phyloP scores from a whole-genome alignment of 1,140 invertebrate species.

The Drosophila lini region DNA sequence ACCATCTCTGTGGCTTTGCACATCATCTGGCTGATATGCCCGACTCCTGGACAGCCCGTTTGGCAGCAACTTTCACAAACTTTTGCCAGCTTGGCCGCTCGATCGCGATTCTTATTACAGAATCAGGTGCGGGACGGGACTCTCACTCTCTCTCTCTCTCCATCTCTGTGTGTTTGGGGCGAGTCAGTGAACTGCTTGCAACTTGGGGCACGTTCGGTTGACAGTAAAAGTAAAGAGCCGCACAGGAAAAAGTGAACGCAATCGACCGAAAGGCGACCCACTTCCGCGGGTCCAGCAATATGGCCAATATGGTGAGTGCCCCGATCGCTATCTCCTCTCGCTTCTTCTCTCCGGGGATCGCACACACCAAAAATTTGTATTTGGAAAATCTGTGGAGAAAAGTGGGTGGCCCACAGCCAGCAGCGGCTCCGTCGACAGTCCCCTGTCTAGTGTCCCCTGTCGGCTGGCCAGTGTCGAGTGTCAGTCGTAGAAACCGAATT shows the following conservation, averaged over 20 bases:
- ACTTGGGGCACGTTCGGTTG: conserved; percentile 62
- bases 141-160: conserved; percentile 47
- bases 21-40: conserved; percentile 72
- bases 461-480: conserved; percentile 37
- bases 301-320: conserved; percentile 23
- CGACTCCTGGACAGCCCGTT: conserved; percentile 68
- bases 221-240: conserved; percentile 71
- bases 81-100: conserved; percentile 35
- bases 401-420: conserved; percentile 73
- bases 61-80: conserved; percentile 76
- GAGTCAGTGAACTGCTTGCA: conserved; percentile 71
- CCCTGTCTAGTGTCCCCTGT: conserved; percentile 34
- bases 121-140: conserved; percentile 77
- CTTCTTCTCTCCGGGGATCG: conserved; percentile 5
- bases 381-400: conserved; percentile 51
- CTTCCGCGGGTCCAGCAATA: conserved; percentile 46
- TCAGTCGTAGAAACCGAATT: conserved; percentile 38
- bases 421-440: conserved; percentile 33
- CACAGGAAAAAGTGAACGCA: conserved; percentile 74
- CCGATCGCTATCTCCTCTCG: conserved; percentile 20
- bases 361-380: conserved; percentile 37
- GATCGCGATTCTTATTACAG: conserved; percentile 76
- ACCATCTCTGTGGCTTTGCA: conserved; percentile 22
- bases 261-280: conserved; percentile 63
- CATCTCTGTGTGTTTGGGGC: conserved; percentile 4